These are phyloP conservation scores for Corapipo altera DNA, from an alignment of 2,113 vertebrate species.

Conservation along the genomic window DNA sequence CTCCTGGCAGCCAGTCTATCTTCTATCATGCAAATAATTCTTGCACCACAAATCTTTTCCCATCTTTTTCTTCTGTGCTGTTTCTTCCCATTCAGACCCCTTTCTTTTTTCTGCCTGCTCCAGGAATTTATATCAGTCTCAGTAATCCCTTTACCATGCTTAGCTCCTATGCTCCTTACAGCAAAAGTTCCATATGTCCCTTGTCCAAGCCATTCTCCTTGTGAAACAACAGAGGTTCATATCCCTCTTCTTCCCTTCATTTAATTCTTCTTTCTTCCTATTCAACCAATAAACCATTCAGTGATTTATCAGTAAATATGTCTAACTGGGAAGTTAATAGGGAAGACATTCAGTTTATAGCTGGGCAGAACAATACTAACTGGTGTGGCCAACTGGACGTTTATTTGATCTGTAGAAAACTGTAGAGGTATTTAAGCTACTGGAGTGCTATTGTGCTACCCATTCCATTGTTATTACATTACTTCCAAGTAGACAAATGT, in stretches of 20 bases:
- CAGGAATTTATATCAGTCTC: neutral
- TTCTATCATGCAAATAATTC: neutral
- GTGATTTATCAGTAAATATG: neutral
- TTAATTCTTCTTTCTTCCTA: neutral
- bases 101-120: neutral
- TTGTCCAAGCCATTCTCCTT: neutral
- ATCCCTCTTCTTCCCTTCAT: neutral
- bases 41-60: neutral
- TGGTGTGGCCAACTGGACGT: neutral
- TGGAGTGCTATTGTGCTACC: neutral
- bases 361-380: neutral
- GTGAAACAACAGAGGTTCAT: neutral
- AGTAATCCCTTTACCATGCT: neutral
- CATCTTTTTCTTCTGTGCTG: neutral
- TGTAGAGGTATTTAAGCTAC: slow-evolving; percentile 7
- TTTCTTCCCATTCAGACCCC: neutral
- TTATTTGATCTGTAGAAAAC: slow-evolving; percentile 43
- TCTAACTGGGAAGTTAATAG: neutral
- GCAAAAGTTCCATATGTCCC: neutral
- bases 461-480: neutral
- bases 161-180: neutral
- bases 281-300: neutral
- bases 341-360: neutral
- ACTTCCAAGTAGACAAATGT: slow-evolving; percentile 35
- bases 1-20: neutral